phyloP scores from a whole-genome alignment of 2,113 vertebrate genomes.

The Lycaon pictus region DNA sequence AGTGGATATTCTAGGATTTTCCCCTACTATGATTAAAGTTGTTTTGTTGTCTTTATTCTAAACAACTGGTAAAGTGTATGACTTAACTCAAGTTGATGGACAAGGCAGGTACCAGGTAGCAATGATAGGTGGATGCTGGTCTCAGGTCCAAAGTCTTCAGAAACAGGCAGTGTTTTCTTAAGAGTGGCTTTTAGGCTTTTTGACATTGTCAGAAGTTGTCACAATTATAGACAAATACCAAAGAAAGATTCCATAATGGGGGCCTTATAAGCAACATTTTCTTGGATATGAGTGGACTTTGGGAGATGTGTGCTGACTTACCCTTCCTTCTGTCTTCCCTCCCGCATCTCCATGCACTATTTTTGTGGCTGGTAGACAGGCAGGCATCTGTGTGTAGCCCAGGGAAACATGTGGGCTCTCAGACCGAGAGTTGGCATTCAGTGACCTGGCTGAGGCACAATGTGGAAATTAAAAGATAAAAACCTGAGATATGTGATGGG shows the following conservation, averaged over 20 bases:
- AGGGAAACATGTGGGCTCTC: conserved; percentile 37
- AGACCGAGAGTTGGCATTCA: not conserved
- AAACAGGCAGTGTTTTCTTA: conserved; percentile 21
- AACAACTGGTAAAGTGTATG: conserved; percentile 15
- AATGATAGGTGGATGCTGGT: not conserved
- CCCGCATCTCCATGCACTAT: not conserved
- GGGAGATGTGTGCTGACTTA: not conserved
- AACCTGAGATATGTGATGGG: conserved; percentile 59
- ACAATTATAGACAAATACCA: conserved; percentile 1
- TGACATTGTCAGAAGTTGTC: conserved; percentile 11
- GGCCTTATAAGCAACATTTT: conserved; percentile 31
- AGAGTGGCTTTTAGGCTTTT: conserved; percentile 43
- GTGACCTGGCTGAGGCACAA: conserved; percentile 48
- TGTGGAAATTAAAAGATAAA: conserved; percentile 73
- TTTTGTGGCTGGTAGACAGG: not conserved
- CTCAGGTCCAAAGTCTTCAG: conserved; percentile 34
- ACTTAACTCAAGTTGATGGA: not conserved
- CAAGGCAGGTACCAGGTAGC: not conserved
- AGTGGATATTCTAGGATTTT: conserved; percentile 4
- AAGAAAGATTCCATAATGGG: not conserved
- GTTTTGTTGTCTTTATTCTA: conserved; percentile 35
- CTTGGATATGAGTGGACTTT: not conserved
- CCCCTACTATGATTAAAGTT: conserved; percentile 22
- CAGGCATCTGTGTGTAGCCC: not conserved
- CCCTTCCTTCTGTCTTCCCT: not conserved